Evolutionary conservation across 2,888 invertebrate species (phyloP).

Genomic region (Keiferia lycopersicella): DNA sequence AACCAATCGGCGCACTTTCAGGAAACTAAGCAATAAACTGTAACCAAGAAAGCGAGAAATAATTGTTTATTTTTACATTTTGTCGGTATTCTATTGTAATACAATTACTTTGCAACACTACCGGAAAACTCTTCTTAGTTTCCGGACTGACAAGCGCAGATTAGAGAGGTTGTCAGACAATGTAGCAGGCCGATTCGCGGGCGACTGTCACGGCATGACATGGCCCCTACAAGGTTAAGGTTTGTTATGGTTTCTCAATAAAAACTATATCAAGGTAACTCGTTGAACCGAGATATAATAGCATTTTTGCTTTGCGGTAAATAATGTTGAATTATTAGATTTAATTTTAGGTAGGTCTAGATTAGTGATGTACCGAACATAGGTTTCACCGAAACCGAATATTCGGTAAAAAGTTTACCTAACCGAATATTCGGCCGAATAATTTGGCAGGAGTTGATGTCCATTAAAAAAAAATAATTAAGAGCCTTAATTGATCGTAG

Average conservation of each 20-base stretch:
- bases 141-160: neutral
- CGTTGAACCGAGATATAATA: neutral
- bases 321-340: too few relatives aligned
- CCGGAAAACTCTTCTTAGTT: neutral
- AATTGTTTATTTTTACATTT: neutral
- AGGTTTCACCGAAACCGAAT: too few relatives aligned
- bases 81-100: neutral
- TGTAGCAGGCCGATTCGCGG: neutral
- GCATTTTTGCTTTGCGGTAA: neutral
- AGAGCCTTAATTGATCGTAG: too few relatives aligned
- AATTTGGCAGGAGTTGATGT: too few relatives aligned
- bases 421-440: too few relatives aligned
- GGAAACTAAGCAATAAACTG: too few relatives aligned
- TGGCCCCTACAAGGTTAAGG: neutral
- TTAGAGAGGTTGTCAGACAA: neutral
- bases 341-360: too few relatives aligned
- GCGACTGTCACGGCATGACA: neutral
- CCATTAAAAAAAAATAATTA: too few relatives aligned
- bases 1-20: too few relatives aligned
- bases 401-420: too few relatives aligned
- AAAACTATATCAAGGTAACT: neutral
- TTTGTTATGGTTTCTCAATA: conserved; percentile 4
- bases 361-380: too few relatives aligned
- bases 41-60: neutral
- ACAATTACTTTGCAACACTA: neutral